Evolutionary conservation across 2,888 invertebrate genomes (phyloP).

Genomic region (Nephrotoma guestfalica): DNA sequence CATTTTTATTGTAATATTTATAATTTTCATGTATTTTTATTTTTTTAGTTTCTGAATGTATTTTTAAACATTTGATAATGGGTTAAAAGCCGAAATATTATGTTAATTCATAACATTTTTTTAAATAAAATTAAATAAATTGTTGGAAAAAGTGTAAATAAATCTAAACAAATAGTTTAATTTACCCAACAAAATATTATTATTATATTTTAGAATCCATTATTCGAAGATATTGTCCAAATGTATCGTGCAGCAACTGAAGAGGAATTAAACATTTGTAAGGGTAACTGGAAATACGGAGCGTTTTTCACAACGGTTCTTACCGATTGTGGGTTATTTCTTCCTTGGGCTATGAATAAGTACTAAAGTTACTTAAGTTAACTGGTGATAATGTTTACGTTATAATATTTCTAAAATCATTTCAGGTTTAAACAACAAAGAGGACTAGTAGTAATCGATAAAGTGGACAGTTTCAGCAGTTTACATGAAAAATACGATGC

Average conservation of each 20-base stretch:
- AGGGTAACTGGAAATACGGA: conserved; percentile 69
- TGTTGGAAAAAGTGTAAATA: too few species aligned
- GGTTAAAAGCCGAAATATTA: too few species aligned
- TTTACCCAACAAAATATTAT: neutral
- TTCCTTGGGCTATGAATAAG: conserved; percentile 65
- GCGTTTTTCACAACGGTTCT: conserved; percentile 66
- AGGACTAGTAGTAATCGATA: conserved; percentile 42
- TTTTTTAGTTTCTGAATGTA: too few species aligned
- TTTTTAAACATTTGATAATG: too few species aligned
- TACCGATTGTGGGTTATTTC: conserved; percentile 54
- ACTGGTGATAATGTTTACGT: neutral
- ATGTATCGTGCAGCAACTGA: conserved; percentile 54
- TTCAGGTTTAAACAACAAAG: conserved; percentile 44
- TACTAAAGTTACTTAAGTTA: conserved; percentile 18
- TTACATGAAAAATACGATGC: conserved; percentile 48
- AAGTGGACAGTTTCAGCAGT: conserved; percentile 44
- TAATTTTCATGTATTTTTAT: too few species aligned
- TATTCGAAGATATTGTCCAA: conserved; percentile 62
- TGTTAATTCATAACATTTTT: too few species aligned
- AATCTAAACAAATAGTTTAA: too few species aligned
- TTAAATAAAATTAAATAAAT: too few species aligned
- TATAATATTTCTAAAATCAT: conserved; percentile 1
- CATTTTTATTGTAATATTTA: too few species aligned
- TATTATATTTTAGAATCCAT: conserved; percentile 43
- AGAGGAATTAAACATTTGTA: conserved; percentile 58